phyloP scores from a whole-genome alignment of 2,113 vertebrate genomes.

The Meles meles region DNA sequence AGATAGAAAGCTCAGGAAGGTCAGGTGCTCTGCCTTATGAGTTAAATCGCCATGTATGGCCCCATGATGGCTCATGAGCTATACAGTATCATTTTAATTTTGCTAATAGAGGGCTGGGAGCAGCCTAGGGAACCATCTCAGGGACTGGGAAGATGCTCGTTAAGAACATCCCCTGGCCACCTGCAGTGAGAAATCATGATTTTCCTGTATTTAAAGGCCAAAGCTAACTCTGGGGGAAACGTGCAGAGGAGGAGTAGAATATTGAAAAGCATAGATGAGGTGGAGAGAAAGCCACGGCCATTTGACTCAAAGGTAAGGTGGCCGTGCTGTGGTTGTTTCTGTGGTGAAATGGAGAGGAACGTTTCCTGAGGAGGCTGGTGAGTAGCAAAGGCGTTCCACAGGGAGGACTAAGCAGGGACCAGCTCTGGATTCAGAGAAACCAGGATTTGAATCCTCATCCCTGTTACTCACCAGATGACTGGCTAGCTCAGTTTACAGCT shows the following conservation, averaged over 20 bases:
- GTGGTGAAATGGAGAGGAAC: not conserved
- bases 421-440: not conserved
- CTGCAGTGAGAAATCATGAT: not conserved
- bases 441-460: not conserved
- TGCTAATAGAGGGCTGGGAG: not conserved
- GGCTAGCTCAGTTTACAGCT: not conserved
- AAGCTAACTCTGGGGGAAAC: not conserved
- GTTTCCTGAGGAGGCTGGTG: accelerated
- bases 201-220: not conserved
- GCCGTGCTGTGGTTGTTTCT: not conserved
- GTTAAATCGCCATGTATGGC: not conserved
- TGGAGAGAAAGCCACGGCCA: not conserved
- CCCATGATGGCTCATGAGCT: not conserved
- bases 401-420: not conserved
- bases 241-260: not conserved
- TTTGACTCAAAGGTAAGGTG: not conserved
- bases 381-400: not conserved
- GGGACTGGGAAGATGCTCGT: not conserved
- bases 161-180: not conserved
- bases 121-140: not conserved
- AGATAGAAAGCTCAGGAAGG: not conserved
- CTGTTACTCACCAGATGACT: not conserved
- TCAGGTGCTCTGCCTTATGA: not conserved
- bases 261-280: not conserved
- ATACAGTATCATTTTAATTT: not conserved